Evolutionary conservation across 2,797 vertebrate species (phyloP).

Genomic region (Pseudochirops cupreus): DNA sequence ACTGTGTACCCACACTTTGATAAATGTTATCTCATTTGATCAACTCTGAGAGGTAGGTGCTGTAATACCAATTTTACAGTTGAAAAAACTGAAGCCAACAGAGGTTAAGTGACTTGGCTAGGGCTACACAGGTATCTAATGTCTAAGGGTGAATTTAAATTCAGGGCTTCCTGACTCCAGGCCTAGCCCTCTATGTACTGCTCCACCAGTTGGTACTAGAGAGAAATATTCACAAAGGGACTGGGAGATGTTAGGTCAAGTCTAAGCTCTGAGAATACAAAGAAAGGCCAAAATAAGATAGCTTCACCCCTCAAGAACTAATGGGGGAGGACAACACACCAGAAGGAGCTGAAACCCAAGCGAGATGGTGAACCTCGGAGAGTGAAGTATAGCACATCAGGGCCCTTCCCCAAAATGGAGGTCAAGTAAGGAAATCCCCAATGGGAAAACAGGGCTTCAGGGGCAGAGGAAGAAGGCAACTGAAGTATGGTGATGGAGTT

Average conservation of each 20-base stretch:
- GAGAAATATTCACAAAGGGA: not conserved
- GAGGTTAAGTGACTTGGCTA: not conserved
- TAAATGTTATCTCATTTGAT: not conserved
- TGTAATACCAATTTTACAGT: not conserved
- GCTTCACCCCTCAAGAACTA: not conserved
- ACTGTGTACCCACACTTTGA: not conserved
- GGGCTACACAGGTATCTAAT: not conserved
- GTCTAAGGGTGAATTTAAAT: not conserved
- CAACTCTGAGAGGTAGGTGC: not conserved
- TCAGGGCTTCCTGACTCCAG: not conserved
- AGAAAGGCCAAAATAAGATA: not conserved
- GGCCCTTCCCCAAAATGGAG: not conserved
- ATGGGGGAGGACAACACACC: not conserved
- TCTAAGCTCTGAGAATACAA: not conserved
- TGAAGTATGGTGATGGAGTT: not conserved
- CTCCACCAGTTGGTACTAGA: not conserved
- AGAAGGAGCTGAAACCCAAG: not conserved
- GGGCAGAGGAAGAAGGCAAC: not conserved
- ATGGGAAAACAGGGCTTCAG: not conserved
- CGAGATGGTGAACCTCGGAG: not conserved
- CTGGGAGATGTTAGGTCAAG: not conserved
- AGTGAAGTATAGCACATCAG: not conserved
- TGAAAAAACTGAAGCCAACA: not conserved
- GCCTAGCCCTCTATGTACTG: not conserved
- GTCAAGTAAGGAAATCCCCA: not conserved